These are phyloP conservation scores for Corythornis cristatus DNA, from an alignment of 2,113 vertebrate genomes.

Conservation along the genomic window DNA sequence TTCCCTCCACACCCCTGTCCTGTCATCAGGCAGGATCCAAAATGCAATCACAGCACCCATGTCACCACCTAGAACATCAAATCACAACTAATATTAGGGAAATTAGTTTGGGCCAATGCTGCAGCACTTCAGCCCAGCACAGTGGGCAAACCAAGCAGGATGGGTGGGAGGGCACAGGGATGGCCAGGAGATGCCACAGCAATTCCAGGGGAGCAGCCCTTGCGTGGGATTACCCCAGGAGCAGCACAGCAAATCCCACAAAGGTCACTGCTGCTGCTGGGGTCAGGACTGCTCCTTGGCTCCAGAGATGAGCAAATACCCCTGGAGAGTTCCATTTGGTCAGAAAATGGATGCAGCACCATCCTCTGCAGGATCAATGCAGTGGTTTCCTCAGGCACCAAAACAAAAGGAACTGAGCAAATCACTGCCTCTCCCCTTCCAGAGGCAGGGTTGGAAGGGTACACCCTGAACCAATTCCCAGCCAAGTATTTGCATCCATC, in stretches of 20 bases:
- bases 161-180: neutral
- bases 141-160: neutral
- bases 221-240: accelerated
- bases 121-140: neutral
- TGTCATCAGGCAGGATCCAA: slow-evolving; percentile 37
- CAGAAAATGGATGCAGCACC: slow-evolving; percentile 51
- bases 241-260: neutral
- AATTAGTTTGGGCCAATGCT: neutral
- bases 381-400: neutral
- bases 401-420: neutral
- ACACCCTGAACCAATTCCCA: accelerated
- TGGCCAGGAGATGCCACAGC: accelerated
- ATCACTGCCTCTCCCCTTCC: neutral
- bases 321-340: neutral
- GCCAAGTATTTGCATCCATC: accelerated
- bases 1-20: neutral
- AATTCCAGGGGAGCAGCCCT: accelerated
- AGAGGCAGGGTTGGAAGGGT: neutral
- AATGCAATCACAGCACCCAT: slow-evolving; percentile 1
- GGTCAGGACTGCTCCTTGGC: neutral
- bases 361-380: slow-evolving; percentile 36
- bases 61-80: slow-evolving; percentile 41
- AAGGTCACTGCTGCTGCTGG: neutral
- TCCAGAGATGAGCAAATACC: neutral
- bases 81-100: slow-evolving; percentile 67